Evolutionary conservation across 2,113 vertebrate species (phyloP).

Genomic region (Tonatia bakeri): DNA sequence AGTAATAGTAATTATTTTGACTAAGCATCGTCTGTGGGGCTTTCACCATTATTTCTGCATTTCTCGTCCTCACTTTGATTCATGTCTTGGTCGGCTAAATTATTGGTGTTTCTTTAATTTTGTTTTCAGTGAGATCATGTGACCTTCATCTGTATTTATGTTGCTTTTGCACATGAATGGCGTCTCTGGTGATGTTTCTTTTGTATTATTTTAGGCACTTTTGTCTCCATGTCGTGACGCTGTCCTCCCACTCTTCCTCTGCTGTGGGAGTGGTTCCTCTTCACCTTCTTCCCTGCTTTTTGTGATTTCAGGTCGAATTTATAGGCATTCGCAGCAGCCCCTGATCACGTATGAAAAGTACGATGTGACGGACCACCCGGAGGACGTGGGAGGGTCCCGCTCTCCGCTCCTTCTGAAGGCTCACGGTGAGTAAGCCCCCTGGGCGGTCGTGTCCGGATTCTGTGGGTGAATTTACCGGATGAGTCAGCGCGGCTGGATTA

Average conservation of each 20-base stretch:
- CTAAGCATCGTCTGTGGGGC: background rate
- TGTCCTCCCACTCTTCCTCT: background rate
- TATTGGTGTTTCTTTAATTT: background rate
- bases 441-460: background rate
- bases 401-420: slow-evolving; percentile 83
- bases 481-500: background rate
- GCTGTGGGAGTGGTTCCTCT: background rate
- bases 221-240: background rate
- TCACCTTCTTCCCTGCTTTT: background rate
- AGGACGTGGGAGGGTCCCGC: slow-evolving; percentile 82
- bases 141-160: background rate
- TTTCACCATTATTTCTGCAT: background rate
- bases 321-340: slow-evolving; percentile 85
- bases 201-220: background rate
- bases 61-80: background rate
- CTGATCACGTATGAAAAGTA: slow-evolving; percentile 82
- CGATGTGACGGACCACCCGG: slow-evolving; percentile 75
- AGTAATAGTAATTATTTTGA: background rate
- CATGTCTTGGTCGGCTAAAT: background rate
- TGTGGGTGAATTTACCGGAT: background rate
- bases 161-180: background rate
- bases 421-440: slow-evolving; percentile 81
- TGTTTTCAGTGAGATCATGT: background rate
- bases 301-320: slow-evolving; percentile 75
- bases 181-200: background rate